Evolutionary conservation across 2,888 invertebrate species (phyloP), one percentile per base, ranked within the genome.

Genomic region (Orchesellides sinensis): DNA sequence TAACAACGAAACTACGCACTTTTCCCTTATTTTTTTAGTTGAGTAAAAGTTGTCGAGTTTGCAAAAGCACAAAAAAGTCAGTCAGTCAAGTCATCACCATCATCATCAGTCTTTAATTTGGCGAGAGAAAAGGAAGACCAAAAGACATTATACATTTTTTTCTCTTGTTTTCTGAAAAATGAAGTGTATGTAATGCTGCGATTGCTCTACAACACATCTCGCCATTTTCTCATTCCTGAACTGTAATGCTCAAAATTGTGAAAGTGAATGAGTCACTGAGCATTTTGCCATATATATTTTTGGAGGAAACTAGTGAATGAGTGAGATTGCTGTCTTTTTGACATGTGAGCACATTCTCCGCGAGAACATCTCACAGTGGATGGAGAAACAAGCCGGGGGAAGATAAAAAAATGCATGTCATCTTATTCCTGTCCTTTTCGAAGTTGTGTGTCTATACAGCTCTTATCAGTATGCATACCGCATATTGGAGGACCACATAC

Each of bases 381-480:
- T n/a, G n/a, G n/a, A n/a, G n/a, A n/a, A n/a, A n/a, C n/a, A n/a
- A 54, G 25, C 49, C 10, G 54, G 12, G 25, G 23, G 21, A 54
- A 54, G 25, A 25, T 25, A 19, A 54, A 59, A 23, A 45, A 59
- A 49, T 47, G 29, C 73, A 61, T 49, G 73, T 47, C 73, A 73
- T 47, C 40, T 56, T 59, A 29, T 27, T 59, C 25, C 14, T 70
- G 17, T 32, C 12, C 47, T 69, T 47, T 47, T 47, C 12, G 47
- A 14, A 47, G n/a, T n/a, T n/a, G n/a, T n/a, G n/a, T n/a, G n/a
- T n/a, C 4, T 12, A n/a, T 49, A 45, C 29, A 29, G 61, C 73
- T 73, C 63, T 59, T 40, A 40, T 75, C 75, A 75, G 66, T 75
- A 75, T 75, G 75, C 75, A 23, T 75, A 17, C 66, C 75, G 40